A percentile compares a stretch with the other conserved stretches of the same genome.
These are phyloP conservation scores for Dascillus cervinus DNA, from an alignment of 2,888 invertebrate genomes.

Conservation along the genomic window DNA sequence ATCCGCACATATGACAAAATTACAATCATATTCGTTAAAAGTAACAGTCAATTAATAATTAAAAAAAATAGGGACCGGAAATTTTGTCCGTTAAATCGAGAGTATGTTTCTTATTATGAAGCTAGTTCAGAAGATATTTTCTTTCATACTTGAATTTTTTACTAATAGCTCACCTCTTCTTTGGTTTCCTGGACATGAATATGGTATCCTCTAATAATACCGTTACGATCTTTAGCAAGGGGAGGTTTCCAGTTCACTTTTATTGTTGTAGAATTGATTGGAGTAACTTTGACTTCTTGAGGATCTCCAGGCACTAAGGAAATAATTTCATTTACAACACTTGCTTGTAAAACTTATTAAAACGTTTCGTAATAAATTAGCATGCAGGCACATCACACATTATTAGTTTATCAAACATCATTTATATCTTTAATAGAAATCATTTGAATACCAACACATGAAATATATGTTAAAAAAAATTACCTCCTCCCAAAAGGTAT, in stretches of 20 bases:
- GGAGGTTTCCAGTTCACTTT: slow-evolving; percentile 94
- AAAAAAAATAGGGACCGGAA: no score
- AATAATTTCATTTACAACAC: no score
- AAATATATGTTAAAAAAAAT: slow-evolving; percentile 36
- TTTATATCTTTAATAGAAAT: slow-evolving; percentile 25
- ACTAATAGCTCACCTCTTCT: slow-evolving; percentile 68
- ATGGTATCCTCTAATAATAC: slow-evolving; percentile 94
- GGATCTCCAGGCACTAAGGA: slow-evolving; percentile 95
- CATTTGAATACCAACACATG: slow-evolving; percentile 70
- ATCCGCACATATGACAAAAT: no score
- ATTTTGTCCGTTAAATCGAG: no score
- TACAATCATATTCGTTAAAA: no score
- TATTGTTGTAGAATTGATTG: slow-evolving; percentile 93
- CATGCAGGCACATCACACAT: slow-evolving; percentile 41
- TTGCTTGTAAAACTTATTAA: slow-evolving; percentile 11
- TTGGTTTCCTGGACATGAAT: slow-evolving; percentile 89
- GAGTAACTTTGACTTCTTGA: slow-evolving; percentile 79
- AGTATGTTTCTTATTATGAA: no score
- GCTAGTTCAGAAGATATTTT: no score
- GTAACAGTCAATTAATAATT: no score
- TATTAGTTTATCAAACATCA: slow-evolving; percentile 24
- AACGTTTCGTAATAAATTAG: slow-evolving; percentile 18
- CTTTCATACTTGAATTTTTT: no score
- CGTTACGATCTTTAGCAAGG: slow-evolving; percentile 82
- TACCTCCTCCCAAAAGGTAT: slow-evolving; percentile 36